Evolutionary conservation across 2,888 invertebrate genomes (phyloP), one percentile per base, ranked within the genome.

Genomic region (Lamellibrachia columna): DNA sequence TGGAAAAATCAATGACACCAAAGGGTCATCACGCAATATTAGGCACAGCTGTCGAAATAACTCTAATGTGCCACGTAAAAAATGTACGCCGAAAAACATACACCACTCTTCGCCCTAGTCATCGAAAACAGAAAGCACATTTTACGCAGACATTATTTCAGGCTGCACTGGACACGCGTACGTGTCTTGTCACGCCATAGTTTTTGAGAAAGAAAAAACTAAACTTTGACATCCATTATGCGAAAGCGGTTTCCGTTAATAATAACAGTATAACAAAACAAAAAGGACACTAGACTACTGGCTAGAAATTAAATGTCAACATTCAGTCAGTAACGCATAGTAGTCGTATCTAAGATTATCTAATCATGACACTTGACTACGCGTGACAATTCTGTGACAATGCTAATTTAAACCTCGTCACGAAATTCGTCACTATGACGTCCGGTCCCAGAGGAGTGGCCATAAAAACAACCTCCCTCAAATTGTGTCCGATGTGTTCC

Each of bases 321-420:
- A 75, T 75, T 75, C 75, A 75, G 15, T n/a, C 75, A 75, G n/a
- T 22, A 75, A 75, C 75, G n/a, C 75, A n/a, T 75, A 22, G 15
- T 75, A n/a, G 75, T 75, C 75, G 75, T 75, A 75, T 75, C 75
- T 22, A 75, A 75, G n/a, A 75, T 75, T 75, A 75, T 75, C 75
- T 75, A 75, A 75, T 22, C 75, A 75, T 75, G 4, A n/a, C 75
- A 75, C 75, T 75, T 75, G 75, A 75, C 75, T 4, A 22, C 22
- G 75, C 75, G 75, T 75, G 75, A 75, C 75, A 75, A 75, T n/a
- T 4, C 75, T 22, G 75, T 22, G 75, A 15, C n/a, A 15, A n/a
- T 4, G 4, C 75, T 22, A 75, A 75, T 75, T n/a, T 75, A 75
- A 75, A 6, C 75, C 15, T 75, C 75, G 6, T 75, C 75, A 22